Conservation (phyloP, 1,140 invertebrate species). For the Lordiphosa collinella region DNA sequence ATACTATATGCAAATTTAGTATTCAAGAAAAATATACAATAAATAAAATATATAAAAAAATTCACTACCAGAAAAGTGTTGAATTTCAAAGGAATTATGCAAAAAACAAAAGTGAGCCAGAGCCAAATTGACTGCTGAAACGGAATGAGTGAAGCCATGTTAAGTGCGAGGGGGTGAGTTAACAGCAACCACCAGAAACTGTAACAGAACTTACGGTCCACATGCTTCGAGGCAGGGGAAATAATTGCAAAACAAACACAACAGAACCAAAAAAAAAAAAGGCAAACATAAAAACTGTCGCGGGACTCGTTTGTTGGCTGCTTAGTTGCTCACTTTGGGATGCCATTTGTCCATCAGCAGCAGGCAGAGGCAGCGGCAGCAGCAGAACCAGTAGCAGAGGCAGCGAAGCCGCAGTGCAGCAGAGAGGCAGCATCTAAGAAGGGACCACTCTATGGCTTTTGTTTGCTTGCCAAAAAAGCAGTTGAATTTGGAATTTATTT, state of each 20-base stretch:
- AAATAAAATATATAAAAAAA: conserved; percentile 4
- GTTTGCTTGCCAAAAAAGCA: conserved; percentile 46
- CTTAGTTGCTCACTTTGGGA: conserved; percentile 50
- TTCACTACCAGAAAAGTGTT: conserved; percentile 25
- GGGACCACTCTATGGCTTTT: conserved; percentile 37
- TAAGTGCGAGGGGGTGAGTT: conserved; percentile 14
- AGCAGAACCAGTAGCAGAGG: too few relatives aligned
- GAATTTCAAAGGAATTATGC: conserved; percentile 52
- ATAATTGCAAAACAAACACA: conserved; percentile 66
- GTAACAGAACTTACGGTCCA: conserved; percentile 16
- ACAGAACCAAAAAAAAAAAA: conserved; percentile 26
- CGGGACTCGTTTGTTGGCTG: conserved; percentile 21
- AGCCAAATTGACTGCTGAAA: conserved; percentile 14
- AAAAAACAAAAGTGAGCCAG: conserved; percentile 19
- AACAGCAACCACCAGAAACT: conserved; percentile 16
- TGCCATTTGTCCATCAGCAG: conserved; percentile 51
- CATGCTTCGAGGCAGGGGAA: conserved; percentile 39
- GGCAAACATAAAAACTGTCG: conserved; percentile 67
- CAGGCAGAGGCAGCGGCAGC: neutral
- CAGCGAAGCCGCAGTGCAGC: conserved; percentile 8
- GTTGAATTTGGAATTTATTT: neutral
- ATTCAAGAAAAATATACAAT: conserved; percentile 3
- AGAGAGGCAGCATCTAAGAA: neutral
- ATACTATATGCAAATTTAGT: conserved; percentile 33
- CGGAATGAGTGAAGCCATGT: neutral